Conservation (phyloP, 2,797 vertebrate genomes). For the Falco rusticolus region DNA sequence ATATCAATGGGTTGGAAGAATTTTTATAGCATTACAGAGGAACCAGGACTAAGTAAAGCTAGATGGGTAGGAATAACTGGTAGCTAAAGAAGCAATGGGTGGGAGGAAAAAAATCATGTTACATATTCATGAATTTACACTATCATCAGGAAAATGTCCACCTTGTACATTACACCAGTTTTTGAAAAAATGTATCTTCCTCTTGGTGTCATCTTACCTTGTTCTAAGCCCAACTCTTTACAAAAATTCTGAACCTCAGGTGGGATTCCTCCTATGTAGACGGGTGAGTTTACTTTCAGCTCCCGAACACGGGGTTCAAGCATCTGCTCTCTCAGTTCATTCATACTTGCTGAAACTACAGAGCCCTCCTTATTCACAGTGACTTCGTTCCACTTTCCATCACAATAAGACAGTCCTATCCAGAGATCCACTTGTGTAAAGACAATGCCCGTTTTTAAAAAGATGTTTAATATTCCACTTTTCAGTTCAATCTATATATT, state of each 20-base stretch:
- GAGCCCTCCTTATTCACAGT: constrained; percentile 79
- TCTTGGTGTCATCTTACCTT: constrained; percentile 76
- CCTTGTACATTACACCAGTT: background rate
- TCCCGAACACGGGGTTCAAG: constrained; percentile 15
- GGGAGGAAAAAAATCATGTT: background rate
- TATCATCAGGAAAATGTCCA: background rate
- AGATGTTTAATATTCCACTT: constrained; percentile 84
- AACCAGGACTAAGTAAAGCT: background rate
- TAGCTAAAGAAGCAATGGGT: background rate
- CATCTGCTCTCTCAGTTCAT: constrained; percentile 77
- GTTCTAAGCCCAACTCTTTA: constrained; percentile 77
- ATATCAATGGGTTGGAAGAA: background rate
- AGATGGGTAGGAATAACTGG: background rate
- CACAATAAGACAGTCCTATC: constrained; percentile 88
- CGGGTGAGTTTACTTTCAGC: constrained; percentile 80
- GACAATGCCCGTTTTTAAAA: constrained; percentile 76
- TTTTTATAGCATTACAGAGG: background rate
- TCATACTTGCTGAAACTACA: constrained; percentile 76
- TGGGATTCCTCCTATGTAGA: constrained; percentile 89
- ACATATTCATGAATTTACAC: background rate
- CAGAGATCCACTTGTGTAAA: constrained; percentile 82
- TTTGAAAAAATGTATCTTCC: background rate
- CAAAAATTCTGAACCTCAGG: constrained; percentile 76
- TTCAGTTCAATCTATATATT: constrained; percentile 84
- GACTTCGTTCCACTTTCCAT: constrained; percentile 88